phyloP scores from a whole-genome alignment of 1,140 invertebrate genomes.

The Stenopsyche tienmushanensis region DNA sequence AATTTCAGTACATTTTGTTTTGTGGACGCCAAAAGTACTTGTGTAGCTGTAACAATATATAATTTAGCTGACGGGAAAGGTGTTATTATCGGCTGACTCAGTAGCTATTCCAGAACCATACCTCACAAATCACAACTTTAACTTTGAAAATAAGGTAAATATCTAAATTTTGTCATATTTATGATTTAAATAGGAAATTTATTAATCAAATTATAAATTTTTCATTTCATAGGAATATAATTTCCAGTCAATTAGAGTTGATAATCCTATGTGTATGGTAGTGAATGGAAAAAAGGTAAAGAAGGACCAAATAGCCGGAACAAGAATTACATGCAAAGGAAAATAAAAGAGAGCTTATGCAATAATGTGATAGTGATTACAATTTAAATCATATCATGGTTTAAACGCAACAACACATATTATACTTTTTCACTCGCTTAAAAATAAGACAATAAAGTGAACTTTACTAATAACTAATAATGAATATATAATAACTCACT shows the following conservation, averaged over 20 bases:
- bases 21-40: constrained; percentile 70
- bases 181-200: constrained; percentile 14
- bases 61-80: constrained; percentile 80
- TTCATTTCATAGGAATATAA: constrained; percentile 62
- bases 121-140: constrained; percentile 63
- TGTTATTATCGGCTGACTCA: constrained; percentile 80
- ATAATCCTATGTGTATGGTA: constrained; percentile 72
- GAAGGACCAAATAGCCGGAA: constrained; percentile 68
- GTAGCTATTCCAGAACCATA: constrained; percentile 79
- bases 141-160: constrained; percentile 59
- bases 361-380: too few relatives aligned
- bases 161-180: constrained; percentile 17
- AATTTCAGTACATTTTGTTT: constrained; percentile 75
- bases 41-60: constrained; percentile 76
- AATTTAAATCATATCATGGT: too few relatives aligned
- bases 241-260: constrained; percentile 72
- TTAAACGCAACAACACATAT: too few relatives aligned
- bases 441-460: too few relatives aligned
- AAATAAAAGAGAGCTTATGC: too few relatives aligned
- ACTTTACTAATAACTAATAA: too few relatives aligned
- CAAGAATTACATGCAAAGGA: constrained; percentile 46
- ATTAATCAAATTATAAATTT: constrained; percentile 25
- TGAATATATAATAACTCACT: too few relatives aligned
- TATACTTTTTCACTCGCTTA: too few relatives aligned
- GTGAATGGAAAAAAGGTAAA: constrained; percentile 74